phyloP scores from a whole-genome alignment of 2,888 invertebrate genomes.

The Disparrhopalites patrizii region DNA sequence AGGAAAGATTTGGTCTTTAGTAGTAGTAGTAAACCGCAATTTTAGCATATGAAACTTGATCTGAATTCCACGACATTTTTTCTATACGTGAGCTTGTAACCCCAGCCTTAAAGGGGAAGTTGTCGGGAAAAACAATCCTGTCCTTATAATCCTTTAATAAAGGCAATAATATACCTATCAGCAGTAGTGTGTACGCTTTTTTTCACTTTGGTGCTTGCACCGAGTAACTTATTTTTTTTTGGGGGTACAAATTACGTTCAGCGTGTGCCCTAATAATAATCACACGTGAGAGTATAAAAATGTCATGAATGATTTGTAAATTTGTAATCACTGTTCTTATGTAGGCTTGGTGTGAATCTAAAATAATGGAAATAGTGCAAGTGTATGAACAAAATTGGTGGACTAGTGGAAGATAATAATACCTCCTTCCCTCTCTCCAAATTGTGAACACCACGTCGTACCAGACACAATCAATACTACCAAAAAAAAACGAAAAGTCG shows the following conservation, averaged over 20 bases:
- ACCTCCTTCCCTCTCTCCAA: too few species aligned
- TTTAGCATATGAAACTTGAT: background rate
- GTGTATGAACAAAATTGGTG: background rate
- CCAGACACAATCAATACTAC: slow-evolving; percentile 23
- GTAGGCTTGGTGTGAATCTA: too few species aligned
- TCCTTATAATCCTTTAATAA: background rate
- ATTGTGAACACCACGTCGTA: slow-evolving; percentile 14
- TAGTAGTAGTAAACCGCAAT: background rate
- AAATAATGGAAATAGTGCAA: background rate
- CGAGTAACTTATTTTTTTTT: background rate
- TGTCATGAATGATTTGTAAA: slow-evolving; percentile 13
- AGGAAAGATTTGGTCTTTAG: background rate
- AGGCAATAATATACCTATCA: background rate
- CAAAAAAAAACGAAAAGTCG: slow-evolving; percentile 1
- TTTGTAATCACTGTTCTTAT: too few species aligned
- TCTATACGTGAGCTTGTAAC: background rate
- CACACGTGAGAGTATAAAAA: background rate
- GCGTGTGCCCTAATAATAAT: background rate
- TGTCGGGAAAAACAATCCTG: too few species aligned
- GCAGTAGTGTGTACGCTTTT: background rate
- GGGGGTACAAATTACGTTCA: background rate
- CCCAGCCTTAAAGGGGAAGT: too few species aligned
- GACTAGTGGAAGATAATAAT: too few species aligned
- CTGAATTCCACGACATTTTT: background rate
- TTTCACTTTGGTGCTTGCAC: background rate